Evolutionary conservation across 2,797 vertebrate species (phyloP).

Genomic region (Poeciliopsis presidionis): DNA sequence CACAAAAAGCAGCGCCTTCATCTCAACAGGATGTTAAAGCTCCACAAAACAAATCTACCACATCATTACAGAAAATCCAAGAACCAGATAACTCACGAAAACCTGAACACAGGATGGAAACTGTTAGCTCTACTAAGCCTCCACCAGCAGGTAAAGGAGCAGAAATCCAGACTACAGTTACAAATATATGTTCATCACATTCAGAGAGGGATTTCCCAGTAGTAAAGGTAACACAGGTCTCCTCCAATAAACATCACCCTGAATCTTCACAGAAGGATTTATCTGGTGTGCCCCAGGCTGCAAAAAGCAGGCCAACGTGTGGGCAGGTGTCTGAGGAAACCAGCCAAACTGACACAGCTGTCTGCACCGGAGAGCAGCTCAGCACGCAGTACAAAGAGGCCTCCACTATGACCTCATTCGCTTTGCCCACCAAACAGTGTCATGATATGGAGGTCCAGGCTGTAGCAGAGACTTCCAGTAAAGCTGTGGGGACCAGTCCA

Average conservation of each 20-base stretch:
- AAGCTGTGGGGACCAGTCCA: conserved; percentile 91
- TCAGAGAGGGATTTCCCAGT: conserved; percentile 46
- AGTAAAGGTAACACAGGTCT: conserved; percentile 40
- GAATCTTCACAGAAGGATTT: conserved; percentile 38
- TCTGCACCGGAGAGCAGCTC: conserved; percentile 41
- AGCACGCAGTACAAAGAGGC: conserved; percentile 85
- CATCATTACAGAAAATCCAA: conserved; percentile 46
- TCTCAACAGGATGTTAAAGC: conserved; percentile 26
- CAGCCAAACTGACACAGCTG: conserved; percentile 49
- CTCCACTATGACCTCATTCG: conserved; percentile 89
- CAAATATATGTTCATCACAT: conserved; percentile 27
- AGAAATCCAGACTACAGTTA: conserved; percentile 17
- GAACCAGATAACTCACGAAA: conserved; percentile 45
- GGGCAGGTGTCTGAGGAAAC: conserved; percentile 36
- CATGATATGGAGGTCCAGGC: conserved; percentile 93
- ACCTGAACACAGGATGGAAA: conserved; percentile 37
- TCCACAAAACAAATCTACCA: conserved; percentile 36
- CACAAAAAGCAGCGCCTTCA: conserved; percentile 36
- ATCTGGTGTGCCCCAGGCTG: conserved; percentile 42
- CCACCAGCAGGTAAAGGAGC: conserved; percentile 26
- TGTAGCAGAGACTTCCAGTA: conserved; percentile 84
- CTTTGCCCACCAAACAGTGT: conserved; percentile 59
- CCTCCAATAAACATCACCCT: conserved; percentile 55
- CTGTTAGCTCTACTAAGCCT: conserved; percentile 19
- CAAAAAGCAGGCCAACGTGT: conserved; percentile 27